Evolutionary conservation across 1,140 invertebrate genomes (phyloP).

Genomic region (Drosophila navojoa): DNA sequence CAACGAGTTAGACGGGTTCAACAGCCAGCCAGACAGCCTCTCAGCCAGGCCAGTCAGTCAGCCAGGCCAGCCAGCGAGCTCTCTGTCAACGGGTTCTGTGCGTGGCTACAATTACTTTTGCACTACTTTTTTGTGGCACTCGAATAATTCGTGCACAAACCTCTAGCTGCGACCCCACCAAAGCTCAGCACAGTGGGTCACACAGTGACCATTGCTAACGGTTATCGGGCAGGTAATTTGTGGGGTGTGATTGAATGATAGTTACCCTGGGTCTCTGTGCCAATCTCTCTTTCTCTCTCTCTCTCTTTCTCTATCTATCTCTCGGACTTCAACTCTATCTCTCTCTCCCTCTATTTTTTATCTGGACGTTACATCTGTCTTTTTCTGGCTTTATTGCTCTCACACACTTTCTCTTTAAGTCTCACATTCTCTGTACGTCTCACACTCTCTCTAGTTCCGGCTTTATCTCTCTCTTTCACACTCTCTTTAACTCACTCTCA

Average conservation of each 20-base stretch:
- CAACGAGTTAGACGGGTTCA: slow-evolving; percentile 75
- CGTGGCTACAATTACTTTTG: slow-evolving; percentile 79
- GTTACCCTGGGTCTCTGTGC: not conserved
- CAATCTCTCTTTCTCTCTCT: not conserved
- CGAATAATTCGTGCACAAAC: slow-evolving; percentile 32
- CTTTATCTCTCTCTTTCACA: not conserved
- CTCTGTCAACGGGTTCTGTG: slow-evolving; percentile 58
- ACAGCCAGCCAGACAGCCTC: slow-evolving; percentile 5
- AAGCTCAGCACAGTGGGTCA: slow-evolving; percentile 26
- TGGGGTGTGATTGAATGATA: not conserved
- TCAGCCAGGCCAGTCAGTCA: not conserved
- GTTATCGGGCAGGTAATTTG: not conserved
- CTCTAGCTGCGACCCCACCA: slow-evolving; percentile 14
- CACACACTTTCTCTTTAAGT: not conserved
- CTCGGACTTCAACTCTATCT: not conserved
- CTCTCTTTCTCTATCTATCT: not conserved
- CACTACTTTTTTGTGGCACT: slow-evolving; percentile 67
- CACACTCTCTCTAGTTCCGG: not conserved
- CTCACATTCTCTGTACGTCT: not conserved
- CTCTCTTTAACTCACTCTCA: not conserved
- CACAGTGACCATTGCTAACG: slow-evolving; percentile 12
- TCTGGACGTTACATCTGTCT: not conserved
- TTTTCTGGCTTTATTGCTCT: not conserved
- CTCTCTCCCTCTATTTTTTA: not conserved
- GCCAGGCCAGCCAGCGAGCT: not conserved